Evolutionary conservation across 2,888 invertebrate species (phyloP).

Genomic region (Trachelus troglodyta): DNA sequence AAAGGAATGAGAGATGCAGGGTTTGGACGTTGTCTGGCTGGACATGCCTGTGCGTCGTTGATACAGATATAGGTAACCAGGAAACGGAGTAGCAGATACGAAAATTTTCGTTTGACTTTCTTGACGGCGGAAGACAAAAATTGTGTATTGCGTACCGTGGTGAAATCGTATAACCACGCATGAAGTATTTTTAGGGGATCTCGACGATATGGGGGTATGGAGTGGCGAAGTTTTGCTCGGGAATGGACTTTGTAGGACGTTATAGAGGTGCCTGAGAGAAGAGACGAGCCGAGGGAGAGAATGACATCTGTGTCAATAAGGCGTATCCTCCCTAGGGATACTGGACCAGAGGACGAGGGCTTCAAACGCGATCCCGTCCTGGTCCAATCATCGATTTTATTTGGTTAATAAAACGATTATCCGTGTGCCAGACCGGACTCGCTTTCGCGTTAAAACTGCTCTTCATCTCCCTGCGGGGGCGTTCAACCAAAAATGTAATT

Average conservation of each 20-base stretch:
- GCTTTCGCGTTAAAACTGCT: conserved; percentile 36
- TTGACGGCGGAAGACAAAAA: not conserved
- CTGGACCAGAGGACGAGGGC: conserved; percentile 29
- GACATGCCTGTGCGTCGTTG: not conserved
- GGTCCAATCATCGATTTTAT: conserved; percentile 64
- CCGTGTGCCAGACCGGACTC: conserved; percentile 31
- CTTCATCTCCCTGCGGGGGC: conserved; percentile 40
- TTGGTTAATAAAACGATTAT: conserved; percentile 66
- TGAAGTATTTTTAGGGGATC: not conserved
- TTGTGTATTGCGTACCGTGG: not conserved
- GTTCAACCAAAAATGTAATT: conserved; percentile 66
- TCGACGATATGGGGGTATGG: not conserved
- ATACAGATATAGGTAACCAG: not conserved
- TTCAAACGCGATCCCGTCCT: conserved; percentile 52
- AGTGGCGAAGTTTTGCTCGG: not conserved
- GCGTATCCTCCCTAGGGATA: conserved; percentile 49
- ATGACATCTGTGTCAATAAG: conserved; percentile 65
- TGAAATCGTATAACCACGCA: not conserved
- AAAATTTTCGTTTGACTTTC: not conserved
- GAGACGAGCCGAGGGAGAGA: conserved; percentile 3
- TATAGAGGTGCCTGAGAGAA: not conserved
- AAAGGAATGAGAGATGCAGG: not conserved
- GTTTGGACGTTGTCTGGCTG: not conserved
- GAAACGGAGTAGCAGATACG: not conserved
- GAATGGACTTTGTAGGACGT: not conserved